Percentiles rank a stretch among this genome's conserved stretches.
These are phyloP conservation scores for Lamellibrachia satsuma DNA, from an alignment of 2,888 invertebrate genomes.

Conservation along the genomic window DNA sequence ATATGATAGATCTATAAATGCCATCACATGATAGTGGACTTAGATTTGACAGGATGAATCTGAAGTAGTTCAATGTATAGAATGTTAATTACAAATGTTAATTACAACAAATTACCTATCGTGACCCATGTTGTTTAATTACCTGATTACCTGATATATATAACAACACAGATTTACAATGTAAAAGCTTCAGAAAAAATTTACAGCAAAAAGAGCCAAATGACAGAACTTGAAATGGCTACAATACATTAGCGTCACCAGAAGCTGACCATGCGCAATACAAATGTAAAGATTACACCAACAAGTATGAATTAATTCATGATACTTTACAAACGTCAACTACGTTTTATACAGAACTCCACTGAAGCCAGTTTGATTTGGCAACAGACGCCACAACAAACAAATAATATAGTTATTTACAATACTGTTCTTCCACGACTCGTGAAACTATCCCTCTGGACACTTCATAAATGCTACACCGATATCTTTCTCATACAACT, in stretches of 20 bases:
- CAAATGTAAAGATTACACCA: not conserved
- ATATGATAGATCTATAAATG: not conserved
- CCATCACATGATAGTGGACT: not conserved
- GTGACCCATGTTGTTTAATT: not conserved
- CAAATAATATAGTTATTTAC: not conserved
- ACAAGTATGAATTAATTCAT: not conserved
- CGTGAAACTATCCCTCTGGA: not conserved
- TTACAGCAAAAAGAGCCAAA: not conserved
- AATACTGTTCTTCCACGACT: not conserved
- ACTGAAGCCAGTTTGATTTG: not conserved
- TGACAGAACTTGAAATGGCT: not conserved
- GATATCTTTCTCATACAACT: not conserved
- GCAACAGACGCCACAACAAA: not conserved
- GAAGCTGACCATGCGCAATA: not conserved
- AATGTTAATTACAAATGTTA: not conserved
- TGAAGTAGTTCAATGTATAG: not conserved
- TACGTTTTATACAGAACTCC: not conserved
- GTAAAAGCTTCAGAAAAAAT: not conserved
- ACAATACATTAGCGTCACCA: not conserved
- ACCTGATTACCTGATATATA: not conserved
- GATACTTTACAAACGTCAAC: not conserved
- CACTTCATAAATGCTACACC: not conserved
- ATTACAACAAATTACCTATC: not conserved
- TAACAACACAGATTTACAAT: slow-evolving; percentile 3
- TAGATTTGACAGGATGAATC: not conserved